A percentile compares a stretch with the other conserved stretches of the same genome.
phyloP scores from a whole-genome alignment of 1,140 invertebrate species.

The Diachasma alloeum region DNA sequence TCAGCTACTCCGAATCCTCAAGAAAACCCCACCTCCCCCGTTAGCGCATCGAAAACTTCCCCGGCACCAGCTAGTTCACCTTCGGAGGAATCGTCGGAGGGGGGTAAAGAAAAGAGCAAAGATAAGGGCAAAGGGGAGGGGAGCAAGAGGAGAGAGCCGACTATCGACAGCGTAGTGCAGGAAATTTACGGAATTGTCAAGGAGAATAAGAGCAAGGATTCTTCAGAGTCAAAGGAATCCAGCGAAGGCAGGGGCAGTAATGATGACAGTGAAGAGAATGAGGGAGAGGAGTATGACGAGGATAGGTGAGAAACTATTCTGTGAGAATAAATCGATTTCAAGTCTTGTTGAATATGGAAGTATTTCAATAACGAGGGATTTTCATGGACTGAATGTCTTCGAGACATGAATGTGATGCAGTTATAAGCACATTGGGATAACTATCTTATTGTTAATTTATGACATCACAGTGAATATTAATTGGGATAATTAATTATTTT shows the following conservation, averaged over 20 bases:
- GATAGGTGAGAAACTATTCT: slow-evolving; percentile 44
- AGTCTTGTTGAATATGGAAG: too few species aligned
- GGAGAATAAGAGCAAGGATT: slow-evolving; percentile 11
- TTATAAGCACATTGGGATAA: too few species aligned
- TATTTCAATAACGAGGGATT: too few species aligned
- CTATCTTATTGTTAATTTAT: too few species aligned
- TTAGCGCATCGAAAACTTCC: background rate
- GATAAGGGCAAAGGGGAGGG: background rate
- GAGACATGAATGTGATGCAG: too few species aligned
- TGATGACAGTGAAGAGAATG: slow-evolving; percentile 39
- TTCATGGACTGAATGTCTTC: too few species aligned
- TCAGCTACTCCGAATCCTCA: background rate
- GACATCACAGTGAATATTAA: too few species aligned
- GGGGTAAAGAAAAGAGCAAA: background rate
- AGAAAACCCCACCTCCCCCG: slow-evolving; percentile 4
- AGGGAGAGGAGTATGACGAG: slow-evolving; percentile 50
- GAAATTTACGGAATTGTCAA: slow-evolving; percentile 48
- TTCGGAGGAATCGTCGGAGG: background rate
- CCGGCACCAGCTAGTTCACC: background rate
- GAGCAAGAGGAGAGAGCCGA: slow-evolving; percentile 35
- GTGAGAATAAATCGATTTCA: background rate
- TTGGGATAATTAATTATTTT: too few species aligned
- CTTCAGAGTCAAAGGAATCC: slow-evolving; percentile 3
- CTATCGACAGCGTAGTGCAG: slow-evolving; percentile 49
- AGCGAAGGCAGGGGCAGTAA: slow-evolving; percentile 10